Conservation (phyloP, 2,113 vertebrate genomes). For the Phocoena phocoena region DNA sequence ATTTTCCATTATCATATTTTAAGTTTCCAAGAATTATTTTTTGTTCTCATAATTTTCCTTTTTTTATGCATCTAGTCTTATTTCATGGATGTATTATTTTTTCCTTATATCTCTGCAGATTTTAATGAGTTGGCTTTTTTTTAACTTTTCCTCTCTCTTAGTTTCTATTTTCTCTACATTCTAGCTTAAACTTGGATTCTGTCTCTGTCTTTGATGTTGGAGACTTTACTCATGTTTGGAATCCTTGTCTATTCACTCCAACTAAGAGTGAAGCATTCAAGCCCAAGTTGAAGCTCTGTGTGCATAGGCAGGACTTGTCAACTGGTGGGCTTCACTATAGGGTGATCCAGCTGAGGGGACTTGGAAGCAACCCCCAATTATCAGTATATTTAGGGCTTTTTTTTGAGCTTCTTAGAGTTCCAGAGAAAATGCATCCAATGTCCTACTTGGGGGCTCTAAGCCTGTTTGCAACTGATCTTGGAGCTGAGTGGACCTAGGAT, state of each 20-base stretch:
- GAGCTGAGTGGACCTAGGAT: not conserved
- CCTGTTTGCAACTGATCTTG: not conserved
- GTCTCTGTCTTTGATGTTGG: not conserved
- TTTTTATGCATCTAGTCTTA: not conserved
- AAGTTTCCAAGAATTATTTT: not conserved
- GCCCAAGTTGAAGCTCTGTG: not conserved
- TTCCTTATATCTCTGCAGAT: not conserved
- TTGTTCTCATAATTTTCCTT: not conserved
- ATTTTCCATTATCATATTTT: not conserved
- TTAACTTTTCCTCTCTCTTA: not conserved
- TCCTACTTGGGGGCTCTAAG: not conserved
- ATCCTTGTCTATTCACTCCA: not conserved
- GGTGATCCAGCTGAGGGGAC: not conserved
- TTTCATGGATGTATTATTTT: not conserved
- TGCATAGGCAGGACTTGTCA: too few relatives aligned
- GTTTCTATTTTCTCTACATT: slow-evolving; percentile 9
- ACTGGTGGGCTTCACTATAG: not conserved
- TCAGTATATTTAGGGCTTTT: not conserved
- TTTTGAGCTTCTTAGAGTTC: not conserved
- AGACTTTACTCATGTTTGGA: not conserved
- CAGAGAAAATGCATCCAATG: not conserved
- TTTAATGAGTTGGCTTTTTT: not conserved
- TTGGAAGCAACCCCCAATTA: not conserved
- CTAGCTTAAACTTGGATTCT: not conserved
- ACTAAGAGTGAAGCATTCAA: not conserved